phyloP scores from a whole-genome alignment of 1,140 invertebrate genomes.

The Drosophila nigrodunni region DNA sequence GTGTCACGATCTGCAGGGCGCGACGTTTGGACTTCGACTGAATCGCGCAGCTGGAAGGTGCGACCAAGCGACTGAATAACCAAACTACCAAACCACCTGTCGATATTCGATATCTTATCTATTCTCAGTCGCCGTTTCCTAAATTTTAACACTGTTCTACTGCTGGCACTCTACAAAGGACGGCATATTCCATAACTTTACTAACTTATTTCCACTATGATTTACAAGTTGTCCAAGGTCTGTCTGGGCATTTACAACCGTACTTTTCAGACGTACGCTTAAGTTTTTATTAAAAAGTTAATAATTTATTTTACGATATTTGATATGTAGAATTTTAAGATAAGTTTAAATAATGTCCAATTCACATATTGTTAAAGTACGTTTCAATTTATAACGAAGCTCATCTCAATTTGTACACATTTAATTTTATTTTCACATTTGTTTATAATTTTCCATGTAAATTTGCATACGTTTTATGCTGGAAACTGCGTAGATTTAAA shows the following conservation, averaged over 20 bases:
- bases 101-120: conserved; percentile 32
- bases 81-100: neutral
- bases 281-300: too few species aligned
- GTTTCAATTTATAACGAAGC: too few species aligned
- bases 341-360: too few species aligned
- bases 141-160: neutral
- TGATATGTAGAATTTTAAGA: too few species aligned
- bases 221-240: neutral
- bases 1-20: conserved; percentile 8
- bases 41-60: neutral
- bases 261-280: too few species aligned
- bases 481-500: neutral
- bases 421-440: too few species aligned
- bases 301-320: too few species aligned
- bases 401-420: too few species aligned
- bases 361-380: too few species aligned
- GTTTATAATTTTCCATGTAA: too few species aligned
- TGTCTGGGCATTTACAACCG: too few species aligned
- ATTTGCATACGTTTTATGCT: too few species aligned
- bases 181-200: neutral
- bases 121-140: neutral
- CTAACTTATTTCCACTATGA: neutral
- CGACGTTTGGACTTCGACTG: conserved; percentile 32
- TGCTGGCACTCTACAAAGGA: neutral
- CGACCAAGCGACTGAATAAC: neutral